Base-by-base conservation (phyloP, 2,797 vertebrate genomes). In the Urosaurus nigricauda region DNA sequence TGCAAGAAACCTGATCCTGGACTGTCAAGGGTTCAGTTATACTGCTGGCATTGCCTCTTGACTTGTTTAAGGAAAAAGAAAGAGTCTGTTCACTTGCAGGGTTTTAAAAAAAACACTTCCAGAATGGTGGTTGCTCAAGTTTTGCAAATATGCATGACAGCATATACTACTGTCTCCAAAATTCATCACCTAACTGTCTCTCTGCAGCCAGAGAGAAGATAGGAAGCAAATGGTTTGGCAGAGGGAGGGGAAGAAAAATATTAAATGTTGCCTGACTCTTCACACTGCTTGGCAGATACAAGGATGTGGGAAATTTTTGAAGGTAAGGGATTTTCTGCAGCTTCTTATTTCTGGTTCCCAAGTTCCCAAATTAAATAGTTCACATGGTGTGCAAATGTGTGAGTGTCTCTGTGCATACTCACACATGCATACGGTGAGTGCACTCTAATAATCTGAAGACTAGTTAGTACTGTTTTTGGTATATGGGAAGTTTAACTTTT, bases 151-250 rank as follows among this genome's bases (percentile, higher is more conserved):
- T 37, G 71, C 56, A 37, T 63, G 71, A n/a, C 40, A 75, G 56
- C 35, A 82, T 74, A 83, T 60, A 37, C 32, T 74, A 56, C 58
- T 78, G 56, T 60, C 87, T 88, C 73, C 73, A 78, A 83, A 88
- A 88, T 75, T 32, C 73, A 83, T 65, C 43, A 83, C 71, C 87
- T 84, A 84, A 37, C 24, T 77, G 14, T 77, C 56, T 83, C 8
- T 79, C 56, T 73, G 35, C 4, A 65, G 79, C 53, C 80, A 83
- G 47, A 83, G 8, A 88, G 16, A 19, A 83, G 87, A 83, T 78
- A 73, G 58, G 11, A 68, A 78, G n/a, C 43, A 83, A 77, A 83
- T 83, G 87, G 63, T 19, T 26, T 78, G 37, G 19, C 65, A 19
- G 56, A 58, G 35, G 47, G 16, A 51, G 13, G 53, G 26, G 70